Evolutionary conservation across 2,113 vertebrate species (phyloP).

Genomic region (Cololabis saira): DNA sequence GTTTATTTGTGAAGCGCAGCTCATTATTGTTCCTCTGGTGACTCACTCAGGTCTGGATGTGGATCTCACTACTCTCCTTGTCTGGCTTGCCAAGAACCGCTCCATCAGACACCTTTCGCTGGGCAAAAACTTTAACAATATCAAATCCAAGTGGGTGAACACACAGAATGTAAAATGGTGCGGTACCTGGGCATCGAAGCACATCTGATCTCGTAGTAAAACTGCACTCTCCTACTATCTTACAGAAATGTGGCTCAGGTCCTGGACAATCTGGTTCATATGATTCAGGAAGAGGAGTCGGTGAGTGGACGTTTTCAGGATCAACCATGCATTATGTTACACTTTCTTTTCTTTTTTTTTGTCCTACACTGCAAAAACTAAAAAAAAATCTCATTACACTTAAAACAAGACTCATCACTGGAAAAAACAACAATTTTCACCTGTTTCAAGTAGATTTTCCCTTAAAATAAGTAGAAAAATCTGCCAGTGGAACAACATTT

Average conservation of each 20-base stretch:
- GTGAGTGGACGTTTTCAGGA: constrained; percentile 78
- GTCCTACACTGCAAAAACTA: no score
- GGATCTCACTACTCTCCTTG: constrained; percentile 93
- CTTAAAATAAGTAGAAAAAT: no score
- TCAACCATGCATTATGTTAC: background rate
- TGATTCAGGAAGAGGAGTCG: constrained; percentile 98
- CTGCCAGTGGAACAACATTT: no score
- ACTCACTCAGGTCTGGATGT: constrained; percentile 87
- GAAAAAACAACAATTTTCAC: no score
- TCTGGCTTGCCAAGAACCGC: constrained; percentile 97
- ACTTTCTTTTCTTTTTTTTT: no score
- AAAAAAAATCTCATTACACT: no score
- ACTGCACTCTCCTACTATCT: background rate
- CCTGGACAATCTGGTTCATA: constrained; percentile 93
- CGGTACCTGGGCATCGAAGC: accelerated
- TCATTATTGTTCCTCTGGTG: background rate
- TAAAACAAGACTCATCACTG: no score
- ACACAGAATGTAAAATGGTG: background rate
- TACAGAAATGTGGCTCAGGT: constrained; percentile 92
- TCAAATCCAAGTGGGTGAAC: constrained; percentile 92
- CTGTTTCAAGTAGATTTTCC: no score
- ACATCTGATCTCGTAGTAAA: background rate
- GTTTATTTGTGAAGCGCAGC: accelerated
- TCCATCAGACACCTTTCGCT: constrained; percentile 93
- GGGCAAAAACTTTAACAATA: constrained; percentile 99